A percentile compares a stretch with the other conserved stretches of the same genome.
Evolutionary conservation across 2,113 vertebrate species (phyloP).

Genomic region (Channa maculata): DNA sequence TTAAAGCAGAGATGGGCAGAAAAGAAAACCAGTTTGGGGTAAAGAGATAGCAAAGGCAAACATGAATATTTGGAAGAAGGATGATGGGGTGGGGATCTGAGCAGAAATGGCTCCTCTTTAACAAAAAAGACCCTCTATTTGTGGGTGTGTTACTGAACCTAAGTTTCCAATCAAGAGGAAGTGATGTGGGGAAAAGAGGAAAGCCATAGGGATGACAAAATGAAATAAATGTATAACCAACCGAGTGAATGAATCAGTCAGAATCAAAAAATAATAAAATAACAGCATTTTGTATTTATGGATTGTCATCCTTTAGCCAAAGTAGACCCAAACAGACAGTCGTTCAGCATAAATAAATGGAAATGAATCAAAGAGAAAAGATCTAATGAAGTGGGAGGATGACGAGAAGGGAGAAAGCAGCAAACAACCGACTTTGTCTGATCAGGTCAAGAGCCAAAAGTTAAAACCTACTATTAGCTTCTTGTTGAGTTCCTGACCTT

Average conservation of each 20-base stretch:
- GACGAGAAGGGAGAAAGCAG: background rate
- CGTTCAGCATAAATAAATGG: background rate
- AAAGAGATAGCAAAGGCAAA: no score
- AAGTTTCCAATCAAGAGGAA: constrained; percentile 35
- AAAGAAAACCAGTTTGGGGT: background rate
- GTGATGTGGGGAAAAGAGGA: constrained; percentile 1
- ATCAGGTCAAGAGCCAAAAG: constrained; percentile 38
- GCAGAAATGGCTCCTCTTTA: constrained; percentile 45
- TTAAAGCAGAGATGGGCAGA: background rate
- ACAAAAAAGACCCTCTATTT: constrained; percentile 20
- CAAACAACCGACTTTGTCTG: background rate
- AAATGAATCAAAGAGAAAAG: constrained; percentile 2
- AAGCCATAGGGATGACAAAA: constrained; percentile 17
- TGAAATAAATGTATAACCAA: constrained; percentile 7
- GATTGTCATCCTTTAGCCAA: background rate
- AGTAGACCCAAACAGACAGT: background rate
- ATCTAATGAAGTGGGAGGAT: background rate
- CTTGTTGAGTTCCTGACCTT: constrained; percentile 58
- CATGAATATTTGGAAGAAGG: background rate
- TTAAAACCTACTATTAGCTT: constrained; percentile 19
- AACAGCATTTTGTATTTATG: background rate
- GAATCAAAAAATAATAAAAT: constrained; percentile 26
- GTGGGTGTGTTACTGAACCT: constrained; percentile 58
- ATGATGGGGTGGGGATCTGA: constrained; percentile 39
- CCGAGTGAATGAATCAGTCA: constrained; percentile 17